phyloP scores from a whole-genome alignment of 2,113 vertebrate genomes.

The Oreamnos americanus region DNA sequence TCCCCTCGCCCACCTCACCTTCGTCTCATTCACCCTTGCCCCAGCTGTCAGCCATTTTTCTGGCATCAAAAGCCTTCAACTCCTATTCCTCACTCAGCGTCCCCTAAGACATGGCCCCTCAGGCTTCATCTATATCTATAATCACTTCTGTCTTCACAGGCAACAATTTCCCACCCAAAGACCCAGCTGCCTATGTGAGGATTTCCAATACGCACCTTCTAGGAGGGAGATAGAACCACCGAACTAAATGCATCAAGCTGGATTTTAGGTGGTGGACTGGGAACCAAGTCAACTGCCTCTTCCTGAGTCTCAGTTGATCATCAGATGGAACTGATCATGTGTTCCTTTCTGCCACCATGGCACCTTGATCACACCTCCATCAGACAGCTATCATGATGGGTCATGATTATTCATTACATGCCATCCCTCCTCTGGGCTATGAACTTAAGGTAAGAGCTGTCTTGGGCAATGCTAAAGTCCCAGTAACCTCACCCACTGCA shows the following conservation, averaged over 20 bases:
- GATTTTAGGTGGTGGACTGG: neutral
- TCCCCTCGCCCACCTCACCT: neutral
- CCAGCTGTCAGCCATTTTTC: neutral
- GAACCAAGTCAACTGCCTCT: neutral
- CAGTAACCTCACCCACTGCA: neutral
- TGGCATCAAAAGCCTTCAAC: neutral
- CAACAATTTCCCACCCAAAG: neutral
- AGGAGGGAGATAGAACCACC: accelerated
- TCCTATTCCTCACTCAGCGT: neutral
- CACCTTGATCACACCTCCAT: neutral
- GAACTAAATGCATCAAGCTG: neutral
- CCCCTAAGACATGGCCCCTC: neutral
- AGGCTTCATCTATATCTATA: neutral
- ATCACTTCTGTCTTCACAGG: neutral
- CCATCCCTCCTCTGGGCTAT: neutral
- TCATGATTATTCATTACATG: neutral
- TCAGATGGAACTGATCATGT: neutral
- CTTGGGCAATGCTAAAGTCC: neutral
- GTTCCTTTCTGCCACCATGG: neutral
- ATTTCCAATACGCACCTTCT: neutral
- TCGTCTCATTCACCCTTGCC: neutral
- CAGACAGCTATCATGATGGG: neutral
- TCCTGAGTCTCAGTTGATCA: neutral
- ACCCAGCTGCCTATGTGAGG: neutral
- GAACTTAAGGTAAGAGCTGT: neutral